A percentile compares a stretch with the other conserved stretches of the same genome.
These are phyloP conservation scores for Mylabris phalerata DNA, from an alignment of 1,140 invertebrate species.

Conservation along the genomic window DNA sequence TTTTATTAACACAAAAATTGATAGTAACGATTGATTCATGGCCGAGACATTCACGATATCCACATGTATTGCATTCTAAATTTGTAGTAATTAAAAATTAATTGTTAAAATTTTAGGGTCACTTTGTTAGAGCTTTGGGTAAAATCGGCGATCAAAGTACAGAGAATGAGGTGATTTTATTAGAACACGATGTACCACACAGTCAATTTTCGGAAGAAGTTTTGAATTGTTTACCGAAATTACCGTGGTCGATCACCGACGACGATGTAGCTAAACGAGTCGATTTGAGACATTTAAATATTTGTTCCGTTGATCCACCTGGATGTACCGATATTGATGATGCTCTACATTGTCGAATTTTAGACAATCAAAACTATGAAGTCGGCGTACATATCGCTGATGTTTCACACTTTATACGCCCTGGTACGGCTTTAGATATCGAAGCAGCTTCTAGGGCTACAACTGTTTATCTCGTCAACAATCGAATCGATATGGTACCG, in stretches of 20 bases:
- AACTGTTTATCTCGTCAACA: slow-evolving; percentile 86
- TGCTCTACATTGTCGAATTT: slow-evolving; percentile 80
- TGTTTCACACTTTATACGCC: slow-evolving; percentile 89
- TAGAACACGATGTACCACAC: slow-evolving; percentile 97
- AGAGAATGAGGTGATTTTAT: slow-evolving; percentile 90
- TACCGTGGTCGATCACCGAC: slow-evolving; percentile 85
- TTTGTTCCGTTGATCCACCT: slow-evolving; percentile 97
- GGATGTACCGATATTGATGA: slow-evolving; percentile 99
- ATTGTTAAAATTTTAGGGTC: slow-evolving; percentile 52
- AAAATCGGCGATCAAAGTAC: slow-evolving; percentile 73
- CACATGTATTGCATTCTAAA: slow-evolving; percentile 45
- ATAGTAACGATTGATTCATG: slow-evolving; percentile 90
- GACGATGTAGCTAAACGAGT: slow-evolving; percentile 71
- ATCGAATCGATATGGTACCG: slow-evolving; percentile 81
- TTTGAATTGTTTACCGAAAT: slow-evolving; percentile 80
- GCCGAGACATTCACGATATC: slow-evolving; percentile 78
- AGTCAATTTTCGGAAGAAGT: slow-evolving; percentile 92
- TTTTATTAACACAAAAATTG: slow-evolving; percentile 75
- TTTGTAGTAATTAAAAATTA: slow-evolving; percentile 26
- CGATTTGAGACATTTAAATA: slow-evolving; percentile 76
- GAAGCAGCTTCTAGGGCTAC: slow-evolving; percentile 81
- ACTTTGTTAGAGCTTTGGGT: slow-evolving; percentile 83
- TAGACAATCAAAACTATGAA: slow-evolving; percentile 73
- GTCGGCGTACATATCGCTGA: slow-evolving; percentile 95
- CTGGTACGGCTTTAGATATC: slow-evolving; percentile 78